Conservation (phyloP, 1,140 invertebrate species). For the Cryptotermes secundus region DNA sequence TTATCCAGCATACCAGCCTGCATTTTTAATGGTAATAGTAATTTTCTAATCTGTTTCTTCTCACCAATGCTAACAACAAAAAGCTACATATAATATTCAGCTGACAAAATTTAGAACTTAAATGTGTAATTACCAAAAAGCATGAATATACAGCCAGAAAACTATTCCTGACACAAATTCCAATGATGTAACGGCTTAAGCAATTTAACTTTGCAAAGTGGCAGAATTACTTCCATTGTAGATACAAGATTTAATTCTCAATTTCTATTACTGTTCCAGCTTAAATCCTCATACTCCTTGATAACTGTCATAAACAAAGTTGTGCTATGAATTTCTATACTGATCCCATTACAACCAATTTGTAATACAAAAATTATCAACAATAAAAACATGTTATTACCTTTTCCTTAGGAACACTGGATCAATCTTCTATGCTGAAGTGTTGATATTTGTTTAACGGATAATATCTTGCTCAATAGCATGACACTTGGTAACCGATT, state of each 20-base stretch:
- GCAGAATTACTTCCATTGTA: not conserved
- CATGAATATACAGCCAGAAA: constrained; percentile 21
- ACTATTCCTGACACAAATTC: not conserved
- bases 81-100: constrained; percentile 7
- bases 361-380: constrained; percentile 23
- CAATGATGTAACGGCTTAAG: not conserved
- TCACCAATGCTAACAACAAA: not conserved
- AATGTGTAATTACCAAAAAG: constrained; percentile 7
- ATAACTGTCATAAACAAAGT: constrained; percentile 19
- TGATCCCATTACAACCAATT: constrained; percentile 11
- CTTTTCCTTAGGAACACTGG: constrained; percentile 20
- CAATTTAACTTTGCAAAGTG: not conserved
- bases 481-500: constrained; percentile 3
- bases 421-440: not conserved
- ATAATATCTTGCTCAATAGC: constrained; percentile 22
- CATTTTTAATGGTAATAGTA: constrained; percentile 1
- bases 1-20: not conserved
- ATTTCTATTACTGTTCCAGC: not conserved
- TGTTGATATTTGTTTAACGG: constrained; percentile 5
- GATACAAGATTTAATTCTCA: not conserved
- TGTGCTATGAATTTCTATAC: constrained; percentile 21
- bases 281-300: not conserved
- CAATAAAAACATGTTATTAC: constrained; percentile 13
- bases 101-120: constrained; percentile 15
- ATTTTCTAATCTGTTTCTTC: not conserved